Base-by-base conservation (phyloP, 2,888 invertebrate species). In the Leptinotarsa juncta region DNA sequence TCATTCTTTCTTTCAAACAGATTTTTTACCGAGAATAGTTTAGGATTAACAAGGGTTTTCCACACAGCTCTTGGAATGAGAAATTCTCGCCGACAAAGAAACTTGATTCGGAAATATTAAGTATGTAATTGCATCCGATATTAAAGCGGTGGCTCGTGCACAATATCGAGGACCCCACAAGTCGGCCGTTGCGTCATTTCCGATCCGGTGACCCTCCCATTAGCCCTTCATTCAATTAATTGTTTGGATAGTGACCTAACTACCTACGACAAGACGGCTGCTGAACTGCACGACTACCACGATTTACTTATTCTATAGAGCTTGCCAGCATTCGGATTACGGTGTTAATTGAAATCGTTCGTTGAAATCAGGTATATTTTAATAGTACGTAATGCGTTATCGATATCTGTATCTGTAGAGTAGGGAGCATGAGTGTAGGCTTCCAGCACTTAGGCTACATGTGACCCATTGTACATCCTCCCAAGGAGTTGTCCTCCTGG, bases 151-250 rank as follows among this genome's bases (percentile, higher is more conserved):
- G 71, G 68, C 71, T 74, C 74, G 71, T 74, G 71, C 70, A 67
- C 62, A 62, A 62, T 60, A 73, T 70, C 67, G 71, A 65, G 79
- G 86, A 84, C 86, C 86, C 79, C 86, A 84, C 85, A 86, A 83
- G 85, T 80, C 70, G 86, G 73, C 60, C 72, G 76, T 83, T 82
- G 83, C 84, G 85, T 85, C 86, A 85, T 83, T 83, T 85, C 85
- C 84, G 83, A 85, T 83, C 79, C 81, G 83, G 78, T 79, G 81
- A 81, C 83, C 82, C 81, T 79, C 77, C 78, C 78, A 82, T 82
- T 82, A 78, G 77, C 78, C 80, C 80, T 77, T 68, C 72, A 69
- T 77, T 76, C 74, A 79, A 82, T 83, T 84, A 82, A 82, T 83
- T 83, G 83, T 83, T 83, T 83, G 80, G 80, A 78, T 75, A 81